phyloP scores from a whole-genome alignment of 2,113 vertebrate genomes.

The Plotosus lineatus region DNA sequence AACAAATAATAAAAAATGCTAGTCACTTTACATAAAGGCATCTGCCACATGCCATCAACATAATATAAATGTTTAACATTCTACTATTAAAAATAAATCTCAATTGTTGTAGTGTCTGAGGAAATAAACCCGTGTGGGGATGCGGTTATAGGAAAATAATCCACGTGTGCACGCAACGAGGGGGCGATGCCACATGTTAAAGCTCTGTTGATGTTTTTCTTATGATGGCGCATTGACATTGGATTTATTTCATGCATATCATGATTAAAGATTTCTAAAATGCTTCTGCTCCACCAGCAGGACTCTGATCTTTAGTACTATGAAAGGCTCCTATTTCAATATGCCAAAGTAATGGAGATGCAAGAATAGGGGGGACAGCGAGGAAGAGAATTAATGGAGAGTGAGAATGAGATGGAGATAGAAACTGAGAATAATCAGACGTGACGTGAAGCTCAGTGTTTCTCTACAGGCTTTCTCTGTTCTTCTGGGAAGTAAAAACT shows the following conservation, averaged over 20 bases:
- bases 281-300: background rate
- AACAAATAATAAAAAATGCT: too few relatives aligned
- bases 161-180: too few relatives aligned
- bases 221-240: background rate
- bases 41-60: too few relatives aligned
- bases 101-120: background rate
- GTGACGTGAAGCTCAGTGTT: conserved; percentile 40
- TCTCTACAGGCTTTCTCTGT: conserved; percentile 29
- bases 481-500: conserved; percentile 29
- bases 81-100: too few relatives aligned
- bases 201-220: background rate
- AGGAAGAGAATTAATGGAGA: conserved; percentile 22
- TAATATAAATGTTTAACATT: too few relatives aligned
- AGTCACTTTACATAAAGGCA: too few relatives aligned
- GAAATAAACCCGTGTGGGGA: background rate
- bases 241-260: background rate
- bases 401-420: conserved; percentile 26
- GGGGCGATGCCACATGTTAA: too few relatives aligned
- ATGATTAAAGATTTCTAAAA: background rate
- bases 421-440: conserved; percentile 36
- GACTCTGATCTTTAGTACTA: background rate
- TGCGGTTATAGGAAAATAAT: background rate
- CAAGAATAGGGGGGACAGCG: background rate
- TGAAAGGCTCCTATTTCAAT: conserved; percentile 17
- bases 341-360: conserved; percentile 10